Conservation (phyloP, 2,113 vertebrate species). For the human (Homo sapiens) region DNA sequence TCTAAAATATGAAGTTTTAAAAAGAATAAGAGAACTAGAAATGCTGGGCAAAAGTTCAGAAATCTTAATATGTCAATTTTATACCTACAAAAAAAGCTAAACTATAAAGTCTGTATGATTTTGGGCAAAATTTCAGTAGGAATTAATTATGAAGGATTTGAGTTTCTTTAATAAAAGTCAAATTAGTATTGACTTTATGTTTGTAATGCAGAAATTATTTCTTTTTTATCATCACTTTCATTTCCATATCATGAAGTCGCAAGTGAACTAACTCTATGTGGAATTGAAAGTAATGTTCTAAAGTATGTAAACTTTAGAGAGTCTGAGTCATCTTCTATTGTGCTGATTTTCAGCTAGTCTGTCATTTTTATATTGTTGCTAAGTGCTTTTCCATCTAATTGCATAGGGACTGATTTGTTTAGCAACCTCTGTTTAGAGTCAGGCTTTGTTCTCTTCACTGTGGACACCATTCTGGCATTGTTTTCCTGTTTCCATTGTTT, state of each 20-base stretch:
- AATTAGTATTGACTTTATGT: not conserved
- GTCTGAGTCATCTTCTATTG: slow-evolving; percentile 11
- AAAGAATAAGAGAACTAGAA: not conserved
- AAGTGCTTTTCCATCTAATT: slow-evolving; percentile 51
- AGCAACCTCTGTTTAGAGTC: slow-evolving; percentile 22
- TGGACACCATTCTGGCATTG: slow-evolving; percentile 38
- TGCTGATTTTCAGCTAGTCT: slow-evolving; percentile 48
- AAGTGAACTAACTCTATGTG: not conserved
- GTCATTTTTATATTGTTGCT: slow-evolving; percentile 56
- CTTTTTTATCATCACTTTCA: not conserved
- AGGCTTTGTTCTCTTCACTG: slow-evolving; percentile 50
- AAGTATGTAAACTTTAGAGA: not conserved
- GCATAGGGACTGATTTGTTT: slow-evolving; percentile 54
- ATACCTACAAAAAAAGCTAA: not conserved
- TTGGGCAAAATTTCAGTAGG: not conserved
- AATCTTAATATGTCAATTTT: not conserved
- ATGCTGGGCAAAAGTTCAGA: not conserved
- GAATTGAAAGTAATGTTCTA: slow-evolving; percentile 15
- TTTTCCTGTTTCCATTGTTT: slow-evolving; percentile 52
- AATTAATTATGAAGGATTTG: not conserved
- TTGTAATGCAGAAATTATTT: not conserved
- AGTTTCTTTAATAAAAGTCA: not conserved
- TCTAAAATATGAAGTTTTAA: not conserved
- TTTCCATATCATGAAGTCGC: not conserved
- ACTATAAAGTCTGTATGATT: not conserved